Evolutionary conservation across 2,888 invertebrate genomes (phyloP), one percentile per base, ranked within the genome.

Genomic region (Platypus cylindrus): DNA sequence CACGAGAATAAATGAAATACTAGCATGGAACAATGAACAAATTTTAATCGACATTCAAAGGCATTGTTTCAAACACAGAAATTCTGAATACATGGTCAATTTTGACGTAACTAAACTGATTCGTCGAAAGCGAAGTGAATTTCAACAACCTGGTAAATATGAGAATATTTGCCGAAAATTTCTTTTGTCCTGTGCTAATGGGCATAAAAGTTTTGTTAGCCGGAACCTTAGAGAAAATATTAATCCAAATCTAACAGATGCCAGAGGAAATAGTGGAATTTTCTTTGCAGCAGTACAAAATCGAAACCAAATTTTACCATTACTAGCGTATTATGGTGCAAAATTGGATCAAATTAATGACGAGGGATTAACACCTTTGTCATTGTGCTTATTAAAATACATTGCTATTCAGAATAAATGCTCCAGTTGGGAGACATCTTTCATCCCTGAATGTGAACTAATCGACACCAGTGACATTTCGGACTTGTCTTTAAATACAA

Each of bases 401-500:
- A 46, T 60, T 8, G 61, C 65, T 29, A 38, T 49, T 4, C 41
- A 49, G 34, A 20, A 50, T 15, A 36, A 45, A 3, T 46, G 55
- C 8, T 40, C 20, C 3, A 46, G 51, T 49, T 60, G 54, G 55
- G 68, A 70, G 42, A 45, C 57, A 37, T 50, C 57, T 8, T 58
- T 58, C 45, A 38, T 59, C 55, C 27, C 58, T 66, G 75, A 78
- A n/a, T 58, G 85, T 33, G 65, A 76, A 56, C 78, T 84, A 61
- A 78, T 26, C 2, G 15, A 14, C 15, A 8, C 13, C n/a, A 17
- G 26, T 8, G 13, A 17, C 5, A 85, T 3, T 16, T 34, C 29
- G 7, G 23, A 31, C 15, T 15, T 35, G 13, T 31, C 34, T 5
- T 72, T 78, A 2, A 44, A 51, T 31, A 55, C 56, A 57, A 42